Evolutionary conservation across 1,140 invertebrate species (phyloP), one percentile per base, ranked within the genome.

Genomic region (Oncopodura yosiiana): DNA sequence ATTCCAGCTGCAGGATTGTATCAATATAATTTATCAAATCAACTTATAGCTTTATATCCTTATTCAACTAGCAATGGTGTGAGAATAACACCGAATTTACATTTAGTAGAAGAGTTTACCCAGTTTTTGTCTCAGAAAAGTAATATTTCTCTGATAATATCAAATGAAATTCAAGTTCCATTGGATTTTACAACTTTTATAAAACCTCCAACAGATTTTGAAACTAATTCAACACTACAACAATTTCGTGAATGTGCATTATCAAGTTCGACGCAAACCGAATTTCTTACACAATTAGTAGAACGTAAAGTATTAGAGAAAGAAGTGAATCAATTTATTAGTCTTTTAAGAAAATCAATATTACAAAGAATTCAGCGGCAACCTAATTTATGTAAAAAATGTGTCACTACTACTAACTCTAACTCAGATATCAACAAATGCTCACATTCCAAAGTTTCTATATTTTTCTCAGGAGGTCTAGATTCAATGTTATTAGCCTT

Each of bases 391-490:
- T 90, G 86, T 65, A 77, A 77, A 66, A 68, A 72, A 71, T 72
- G 67, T 70, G 58, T 68, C 63, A 50, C 42, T 74, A 49, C 65
- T 76, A n/a, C 63, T 69, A 49, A 64, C 70, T 66, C 23, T 58
- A 24, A 59, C 58, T 29, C 21, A 50, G 36, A 63, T 41, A 39
- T 27, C 49, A 34, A 41, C 46, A 42, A 41, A 4, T 74, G 73
- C 67, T 52, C 56, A 45, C 89, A 94, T 73, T 74, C 85, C 18
- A 83, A 84, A 70, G 72, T 90, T 34, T 90, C 83, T 29, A 71
- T 97, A 56, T 73, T 95, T 61, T 98, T 96, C 76, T 97, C 93
- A 64, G 94, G 94, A 49, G 94, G 94, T 24, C 73, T 98, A 12
- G 94, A 98, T 73, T 97, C 93, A 39, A 81, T 88, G 24, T 78